phyloP scores from a whole-genome alignment of 2,113 vertebrate species.

The Channa maculata region DNA sequence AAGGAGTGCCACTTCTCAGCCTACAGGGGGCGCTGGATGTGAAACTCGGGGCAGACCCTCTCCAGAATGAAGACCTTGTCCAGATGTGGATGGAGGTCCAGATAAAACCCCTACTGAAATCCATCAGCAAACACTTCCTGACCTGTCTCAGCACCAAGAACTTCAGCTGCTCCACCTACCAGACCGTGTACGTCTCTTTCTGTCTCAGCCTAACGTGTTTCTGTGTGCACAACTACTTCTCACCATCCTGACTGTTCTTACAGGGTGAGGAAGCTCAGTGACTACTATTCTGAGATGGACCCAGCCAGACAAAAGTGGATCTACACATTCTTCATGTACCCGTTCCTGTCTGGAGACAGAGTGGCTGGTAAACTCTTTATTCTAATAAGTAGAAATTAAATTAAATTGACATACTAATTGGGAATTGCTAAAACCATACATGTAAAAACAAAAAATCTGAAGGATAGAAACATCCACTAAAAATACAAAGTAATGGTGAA shows the following conservation, averaged over 20 bases:
- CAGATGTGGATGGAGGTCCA: conserved; percentile 80
- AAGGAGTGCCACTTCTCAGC: conserved; percentile 59
- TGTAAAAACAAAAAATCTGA: too few species aligned
- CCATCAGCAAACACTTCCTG: conserved; percentile 77
- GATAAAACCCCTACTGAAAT: conserved; percentile 77
- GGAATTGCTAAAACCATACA: too few species aligned
- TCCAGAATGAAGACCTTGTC: conserved; percentile 74
- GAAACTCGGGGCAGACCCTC: conserved; percentile 34
- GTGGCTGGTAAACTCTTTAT: conserved; percentile 63
- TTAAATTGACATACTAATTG: too few species aligned
- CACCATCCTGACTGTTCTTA: neutral
- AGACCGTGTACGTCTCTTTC: conserved; percentile 71
- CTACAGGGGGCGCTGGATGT: conserved; percentile 57
- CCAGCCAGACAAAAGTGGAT: conserved; percentile 77
- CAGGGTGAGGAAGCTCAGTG: conserved; percentile 74
- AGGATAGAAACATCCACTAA: too few species aligned
- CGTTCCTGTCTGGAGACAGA: conserved; percentile 78
- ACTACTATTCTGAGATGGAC: conserved; percentile 76
- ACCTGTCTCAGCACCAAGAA: conserved; percentile 81
- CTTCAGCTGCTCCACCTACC: conserved; percentile 83
- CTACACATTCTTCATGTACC: conserved; percentile 82
- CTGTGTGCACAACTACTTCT: neutral
- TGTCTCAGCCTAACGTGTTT: neutral
- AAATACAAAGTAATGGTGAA: too few species aligned
- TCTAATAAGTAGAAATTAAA: too few species aligned